Percentiles rank a stretch among this genome's conserved stretches.
Conservation (phyloP, 2,888 invertebrate species). For the Adelphocoris suturalis region DNA sequence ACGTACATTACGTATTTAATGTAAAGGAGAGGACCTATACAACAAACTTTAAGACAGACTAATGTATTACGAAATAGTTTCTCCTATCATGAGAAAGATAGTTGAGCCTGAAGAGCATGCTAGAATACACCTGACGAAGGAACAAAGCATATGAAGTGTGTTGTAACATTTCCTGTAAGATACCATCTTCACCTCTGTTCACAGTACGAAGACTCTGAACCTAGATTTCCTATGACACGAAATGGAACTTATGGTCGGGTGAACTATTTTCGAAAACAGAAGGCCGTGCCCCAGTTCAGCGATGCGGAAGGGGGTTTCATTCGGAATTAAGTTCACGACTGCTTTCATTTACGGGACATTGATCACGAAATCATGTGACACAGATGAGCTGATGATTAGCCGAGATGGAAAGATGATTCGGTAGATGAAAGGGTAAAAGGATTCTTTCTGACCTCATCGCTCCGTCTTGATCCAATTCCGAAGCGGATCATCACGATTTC, state of each 20-base stretch:
- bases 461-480: constrained; percentile 22
- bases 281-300: constrained; percentile 23
- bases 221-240: not conserved
- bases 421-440: not conserved
- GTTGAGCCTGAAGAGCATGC: too few relatives aligned
- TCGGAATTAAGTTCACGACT: constrained; percentile 46
- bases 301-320: constrained; percentile 3
- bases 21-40: too few relatives aligned
- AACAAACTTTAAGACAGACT: too few relatives aligned
- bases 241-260: constrained; percentile 10
- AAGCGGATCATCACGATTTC: constrained; percentile 32
- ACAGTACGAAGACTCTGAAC: not conserved
- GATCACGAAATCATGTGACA: constrained; percentile 54
- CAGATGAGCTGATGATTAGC: constrained; percentile 35
- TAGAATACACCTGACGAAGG: too few relatives aligned
- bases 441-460: constrained; percentile 3
- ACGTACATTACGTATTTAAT: too few relatives aligned
- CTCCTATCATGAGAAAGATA: too few relatives aligned
- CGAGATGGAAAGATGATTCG: constrained; percentile 24
- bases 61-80: too few relatives aligned
- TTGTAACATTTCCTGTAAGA: too few relatives aligned
- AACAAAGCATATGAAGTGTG: too few relatives aligned
- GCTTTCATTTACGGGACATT: constrained; percentile 46
- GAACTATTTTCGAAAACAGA: constrained; percentile 39
- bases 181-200: not conserved